Evolutionary conservation across 2,113 vertebrate genomes (phyloP), one percentile per base, ranked within the genome.

Genomic region (Mastomys natalensis): DNA sequence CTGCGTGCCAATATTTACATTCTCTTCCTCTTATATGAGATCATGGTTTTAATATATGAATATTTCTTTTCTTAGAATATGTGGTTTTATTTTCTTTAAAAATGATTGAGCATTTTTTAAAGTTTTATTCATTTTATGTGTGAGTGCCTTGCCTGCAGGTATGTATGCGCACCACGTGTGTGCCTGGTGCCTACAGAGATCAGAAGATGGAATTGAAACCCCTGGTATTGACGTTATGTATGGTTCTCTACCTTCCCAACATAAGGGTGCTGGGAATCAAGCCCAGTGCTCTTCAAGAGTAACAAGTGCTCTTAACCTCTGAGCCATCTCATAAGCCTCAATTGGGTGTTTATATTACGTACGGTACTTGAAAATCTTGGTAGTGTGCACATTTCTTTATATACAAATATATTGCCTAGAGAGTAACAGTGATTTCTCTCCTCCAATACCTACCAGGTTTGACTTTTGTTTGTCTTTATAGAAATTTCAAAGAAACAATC

Each of bases 1-100:
- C 85, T 34, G 89, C 77, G 29, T 21, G 64, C n/a, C n/a, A 92
- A 80, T 37, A 72, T 91, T 77, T 94, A 58, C n/a, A 21, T 34
- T 82, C 21, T 87, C 77, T 91, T 78, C 34, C 13, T 80, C 7
- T 76, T 88, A 78, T 0, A 84, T 53, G 89, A 94, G 2, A 68
- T 73, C 5, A 93, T 51, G 90, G 37, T 85, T 89, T 94, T 86
- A 89, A 70, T 74, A 76, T 24, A 45, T 31, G 7, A 90, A 40
- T 45, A 31, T 66, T 82, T 88, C 72, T 37, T 66, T 78, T 88
- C 66, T 37, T 89, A 77, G 0, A 64, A 21, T 6, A 45, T 45
- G 10, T 73, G 13, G 37, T 58, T 80, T 95, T 68, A 7, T 95
- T 97, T 97, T 45, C 53, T 87, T 92, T 64, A 87, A 85, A 88